Evolutionary conservation across 1,140 invertebrate genomes (phyloP).

Genomic region (Babylonia areolata): DNA sequence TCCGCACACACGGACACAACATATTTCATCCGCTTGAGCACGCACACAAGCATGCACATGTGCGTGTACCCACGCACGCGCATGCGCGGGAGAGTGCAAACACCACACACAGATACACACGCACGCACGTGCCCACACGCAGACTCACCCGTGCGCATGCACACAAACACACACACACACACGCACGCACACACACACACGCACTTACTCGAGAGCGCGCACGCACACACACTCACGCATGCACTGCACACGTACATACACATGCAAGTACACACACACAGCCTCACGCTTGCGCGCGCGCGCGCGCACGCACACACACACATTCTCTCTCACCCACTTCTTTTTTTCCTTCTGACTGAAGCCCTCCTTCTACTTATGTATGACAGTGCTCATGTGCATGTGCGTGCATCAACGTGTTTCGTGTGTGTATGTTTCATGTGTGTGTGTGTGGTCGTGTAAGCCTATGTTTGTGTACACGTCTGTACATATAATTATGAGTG

Average conservation of each 20-base stretch:
- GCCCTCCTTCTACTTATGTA: no score
- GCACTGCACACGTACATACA: background rate
- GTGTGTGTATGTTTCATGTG: no score
- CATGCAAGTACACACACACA: background rate
- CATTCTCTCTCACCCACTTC: background rate
- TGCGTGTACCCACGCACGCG: background rate
- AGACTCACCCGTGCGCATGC: background rate
- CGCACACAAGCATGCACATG: background rate
- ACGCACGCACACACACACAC: conserved; percentile 11
- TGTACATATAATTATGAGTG: no score
- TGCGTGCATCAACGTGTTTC: no score
- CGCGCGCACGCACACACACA: background rate
- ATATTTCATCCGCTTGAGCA: no score
- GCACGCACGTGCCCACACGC: background rate
- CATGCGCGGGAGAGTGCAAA: background rate
- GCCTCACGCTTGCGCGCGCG: background rate
- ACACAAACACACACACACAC: background rate
- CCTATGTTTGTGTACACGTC: no score
- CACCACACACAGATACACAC: background rate
- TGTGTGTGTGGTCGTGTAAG: no score
- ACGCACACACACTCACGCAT: background rate
- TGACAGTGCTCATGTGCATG: no score
- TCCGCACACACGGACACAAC: no score
- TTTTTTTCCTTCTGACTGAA: background rate
- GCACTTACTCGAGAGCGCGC: background rate